Conservation (phyloP, 2,888 invertebrate species). For the Actias luna region DNA sequence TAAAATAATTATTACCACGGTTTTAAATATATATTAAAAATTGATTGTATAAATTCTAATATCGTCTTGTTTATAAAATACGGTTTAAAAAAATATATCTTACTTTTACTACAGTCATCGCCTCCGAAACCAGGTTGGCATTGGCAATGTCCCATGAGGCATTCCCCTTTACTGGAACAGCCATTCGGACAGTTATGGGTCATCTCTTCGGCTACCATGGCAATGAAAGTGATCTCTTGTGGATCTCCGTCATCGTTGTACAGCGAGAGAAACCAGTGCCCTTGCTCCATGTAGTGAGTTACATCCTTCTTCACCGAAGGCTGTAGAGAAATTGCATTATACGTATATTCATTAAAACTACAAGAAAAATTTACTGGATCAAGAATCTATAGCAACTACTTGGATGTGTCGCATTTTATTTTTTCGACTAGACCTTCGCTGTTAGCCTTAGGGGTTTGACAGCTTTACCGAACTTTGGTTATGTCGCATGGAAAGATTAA, state of each 20-base stretch:
- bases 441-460: too few relatives aligned
- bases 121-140: slow-evolving; percentile 98
- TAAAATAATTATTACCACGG: too few relatives aligned
- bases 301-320: slow-evolving; percentile 95
- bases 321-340: slow-evolving; percentile 57
- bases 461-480: too few relatives aligned
- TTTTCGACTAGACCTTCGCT: too few relatives aligned
- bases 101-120: slow-evolving; percentile 97
- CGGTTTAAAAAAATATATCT: slow-evolving; percentile 49
- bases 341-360: background rate
- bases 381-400: too few relatives aligned
- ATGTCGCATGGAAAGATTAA: too few relatives aligned
- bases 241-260: slow-evolving; percentile 98
- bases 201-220: slow-evolving; percentile 94
- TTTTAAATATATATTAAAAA: too few relatives aligned
- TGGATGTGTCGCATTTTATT: too few relatives aligned
- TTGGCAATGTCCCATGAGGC: slow-evolving; percentile 96
- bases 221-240: slow-evolving; percentile 92
- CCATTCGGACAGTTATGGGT: slow-evolving; percentile 97
- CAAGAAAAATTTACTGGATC: too few relatives aligned
- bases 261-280: slow-evolving; percentile 97
- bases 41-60: background rate
- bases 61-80: background rate
- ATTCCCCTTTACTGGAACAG: slow-evolving; percentile 98
- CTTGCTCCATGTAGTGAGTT: slow-evolving; percentile 97